Percentiles rank a stretch among this genome's conserved stretches.
Evolutionary conservation across 2,797 vertebrate genomes (phyloP).

Genomic region (Nasua narica): DNA sequence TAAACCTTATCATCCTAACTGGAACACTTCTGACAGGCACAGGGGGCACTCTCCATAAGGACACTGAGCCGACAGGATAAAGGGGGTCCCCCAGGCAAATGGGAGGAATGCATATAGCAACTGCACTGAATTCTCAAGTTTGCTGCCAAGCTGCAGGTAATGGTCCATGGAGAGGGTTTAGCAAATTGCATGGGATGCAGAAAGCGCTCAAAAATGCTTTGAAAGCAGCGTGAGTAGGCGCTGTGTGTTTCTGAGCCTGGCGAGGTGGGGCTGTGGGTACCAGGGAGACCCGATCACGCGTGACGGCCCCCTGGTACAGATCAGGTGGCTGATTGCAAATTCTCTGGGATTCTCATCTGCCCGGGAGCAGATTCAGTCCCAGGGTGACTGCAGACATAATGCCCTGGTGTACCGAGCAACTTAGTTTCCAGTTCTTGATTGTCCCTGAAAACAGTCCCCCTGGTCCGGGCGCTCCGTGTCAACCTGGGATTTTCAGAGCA

Average conservation of each 20-base stretch:
- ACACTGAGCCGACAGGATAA: background rate
- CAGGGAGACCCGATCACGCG: fast-evolving
- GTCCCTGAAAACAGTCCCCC: too few relatives aligned
- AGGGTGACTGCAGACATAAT: background rate
- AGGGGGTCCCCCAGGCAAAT: fast-evolving
- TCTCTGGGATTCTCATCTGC: background rate
- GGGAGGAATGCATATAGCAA: fast-evolving
- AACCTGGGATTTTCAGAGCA: background rate
- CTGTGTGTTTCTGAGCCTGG: background rate
- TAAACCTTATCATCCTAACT: fast-evolving
- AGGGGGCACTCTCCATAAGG: fast-evolving
- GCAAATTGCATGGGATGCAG: background rate
- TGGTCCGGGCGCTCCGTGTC: fast-evolving
- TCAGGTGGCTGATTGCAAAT: background rate
- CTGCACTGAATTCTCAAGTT: fast-evolving
- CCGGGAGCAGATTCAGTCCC: fast-evolving
- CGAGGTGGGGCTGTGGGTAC: fast-evolving
- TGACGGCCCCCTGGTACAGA: fast-evolving
- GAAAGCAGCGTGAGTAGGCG: fast-evolving
- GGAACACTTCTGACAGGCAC: background rate
- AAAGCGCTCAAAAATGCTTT: fast-evolving
- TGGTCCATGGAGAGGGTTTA: background rate
- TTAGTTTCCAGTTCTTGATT: background rate
- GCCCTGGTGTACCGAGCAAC: fast-evolving
- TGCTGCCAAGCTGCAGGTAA: fast-evolving